Evolutionary conservation across 2,113 vertebrate species (phyloP), one percentile per base, ranked within the genome.

Genomic region (Aegotheles bennettii): DNA sequence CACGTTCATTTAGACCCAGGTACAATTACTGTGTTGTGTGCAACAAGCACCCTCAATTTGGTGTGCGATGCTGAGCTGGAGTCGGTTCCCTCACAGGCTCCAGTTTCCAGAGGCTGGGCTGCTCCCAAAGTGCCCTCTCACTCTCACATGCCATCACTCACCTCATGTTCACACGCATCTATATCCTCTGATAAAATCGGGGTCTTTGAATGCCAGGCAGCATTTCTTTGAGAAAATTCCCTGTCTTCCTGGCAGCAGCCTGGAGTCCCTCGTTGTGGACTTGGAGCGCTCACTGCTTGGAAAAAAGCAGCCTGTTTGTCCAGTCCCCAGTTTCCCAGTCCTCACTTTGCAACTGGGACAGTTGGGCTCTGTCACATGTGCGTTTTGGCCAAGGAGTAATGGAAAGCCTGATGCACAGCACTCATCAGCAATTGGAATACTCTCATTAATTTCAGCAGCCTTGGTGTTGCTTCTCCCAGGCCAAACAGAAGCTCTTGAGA

Each of bases 21-120:
- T 87, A 92, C 88, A 94, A 92, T 94, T 94, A 96, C 69, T 93
- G 90, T 77, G 78, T 53, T 92, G 83, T 93, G 95, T 91, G 76
- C 86, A 96, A 90, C 93, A 92, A 92, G 88, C 90, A 86, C 69
- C 88, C 76, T 95, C 94, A 84, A 89, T 96, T 92, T 95, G 69
- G 86, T 90, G 68, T 13, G 79, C 4, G 2, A 60, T 80, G 73
- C 91, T 53, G 87, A 86, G 68, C 53, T 88, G 75, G 56, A 92
- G 79, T 71, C 79, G 35, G 69, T 53, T 96, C 60, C 48, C 61
- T 82, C 11, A 11, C 2, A 12, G 63, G 92, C 69, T 81, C 60
- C 2, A 7, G 64, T 92, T 93, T 94, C 86, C 83, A 84, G 90
- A 50, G 56, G 56, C 88, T 51, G 84, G 64, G 54, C 50, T 77